Conservation (phyloP, 2,113 vertebrate species). For the Progne subis region DNA sequence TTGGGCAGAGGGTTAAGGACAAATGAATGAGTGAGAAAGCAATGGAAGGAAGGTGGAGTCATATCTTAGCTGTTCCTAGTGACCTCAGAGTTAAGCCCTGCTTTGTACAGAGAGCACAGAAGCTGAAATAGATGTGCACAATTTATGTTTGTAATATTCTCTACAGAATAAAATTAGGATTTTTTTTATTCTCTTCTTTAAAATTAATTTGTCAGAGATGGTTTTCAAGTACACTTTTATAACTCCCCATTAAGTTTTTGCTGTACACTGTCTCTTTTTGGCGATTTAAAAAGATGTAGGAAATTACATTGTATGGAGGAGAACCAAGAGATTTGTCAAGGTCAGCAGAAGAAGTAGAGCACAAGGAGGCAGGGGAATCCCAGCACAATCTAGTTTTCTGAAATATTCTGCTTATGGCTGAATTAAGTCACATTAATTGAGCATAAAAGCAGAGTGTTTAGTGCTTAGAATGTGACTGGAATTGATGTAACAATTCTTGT, state of each 20-base stretch:
- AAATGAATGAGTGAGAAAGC: background rate
- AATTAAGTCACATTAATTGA: slow-evolving; percentile 27
- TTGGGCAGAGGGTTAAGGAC: background rate
- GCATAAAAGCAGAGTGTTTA: background rate
- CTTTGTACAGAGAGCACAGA: background rate
- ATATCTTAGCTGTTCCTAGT: background rate
- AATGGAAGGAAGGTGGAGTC: background rate
- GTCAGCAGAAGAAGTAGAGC: slow-evolving; percentile 24
- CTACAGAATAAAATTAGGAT: background rate
- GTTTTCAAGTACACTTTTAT: slow-evolving; percentile 7
- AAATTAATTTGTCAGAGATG: slow-evolving; percentile 22
- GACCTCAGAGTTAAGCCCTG: background rate
- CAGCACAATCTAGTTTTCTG: background rate
- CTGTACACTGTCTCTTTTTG: background rate
- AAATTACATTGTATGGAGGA: background rate
- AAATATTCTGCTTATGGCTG: slow-evolving; percentile 24
- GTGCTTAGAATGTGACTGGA: background rate
- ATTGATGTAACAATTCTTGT: background rate
- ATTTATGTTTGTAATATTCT: slow-evolving; percentile 32
- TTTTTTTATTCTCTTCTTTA: background rate
- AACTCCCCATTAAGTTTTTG: slow-evolving; percentile 35
- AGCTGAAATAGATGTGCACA: background rate
- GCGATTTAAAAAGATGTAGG: background rate
- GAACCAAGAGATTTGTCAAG: slow-evolving; percentile 25
- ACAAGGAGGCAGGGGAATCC: slow-evolving; percentile 20